Base-by-base conservation (phyloP, 1,140 invertebrate species). In the Drosophila littoralis region DNA sequence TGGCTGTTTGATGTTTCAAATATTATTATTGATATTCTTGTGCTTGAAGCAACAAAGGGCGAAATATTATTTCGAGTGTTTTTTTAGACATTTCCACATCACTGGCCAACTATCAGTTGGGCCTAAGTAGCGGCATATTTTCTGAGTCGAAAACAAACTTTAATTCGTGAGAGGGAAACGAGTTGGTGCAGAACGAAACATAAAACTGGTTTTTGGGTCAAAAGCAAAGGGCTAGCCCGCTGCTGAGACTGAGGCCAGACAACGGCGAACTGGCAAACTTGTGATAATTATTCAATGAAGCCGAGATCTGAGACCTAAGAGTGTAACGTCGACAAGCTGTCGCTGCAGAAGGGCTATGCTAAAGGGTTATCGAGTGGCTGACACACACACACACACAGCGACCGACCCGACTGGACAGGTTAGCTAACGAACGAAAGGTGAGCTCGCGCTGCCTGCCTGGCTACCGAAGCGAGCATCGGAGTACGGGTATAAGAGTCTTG, bases 231-330 rank as follows among this genome's bases (percentile, higher is more conserved):
- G 81, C 69, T 43, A 55, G 60, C 59, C 68, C 59, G 59, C 67
- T 61, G 52, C 48, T 32, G 50, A 54, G 66, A 61, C 57, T 32
- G 50, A 54, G 66, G 66, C 58, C 61, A 65, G 45, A 59, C 64
- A 65, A 77, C 54, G 43, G 71, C 61, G 67, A 75, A 85, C 82
- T 79, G 83, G 82, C 78, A 88, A 86, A 76, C 76, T 83, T 77
- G 69, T 88, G 79, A 89, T 86, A 88, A 86, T 86, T 86, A 86
- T 86, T 86, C 75, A 86, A 86, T 88, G 84, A 83, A 89, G 83
- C 68, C 75, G 57, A 83, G 70, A 59, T 55, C 70, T 67, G 55
- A 69, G 67, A 57, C 13, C 45, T 13, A n/a, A n/a, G 35, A 63
- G 45, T 52, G 6, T n/a, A 13, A 63, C 57, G 54, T 50, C 57